Evolutionary conservation across 2,113 vertebrate species (phyloP), one percentile per base, ranked within the genome.

Genomic region (Lepisosteus osseus): DNA sequence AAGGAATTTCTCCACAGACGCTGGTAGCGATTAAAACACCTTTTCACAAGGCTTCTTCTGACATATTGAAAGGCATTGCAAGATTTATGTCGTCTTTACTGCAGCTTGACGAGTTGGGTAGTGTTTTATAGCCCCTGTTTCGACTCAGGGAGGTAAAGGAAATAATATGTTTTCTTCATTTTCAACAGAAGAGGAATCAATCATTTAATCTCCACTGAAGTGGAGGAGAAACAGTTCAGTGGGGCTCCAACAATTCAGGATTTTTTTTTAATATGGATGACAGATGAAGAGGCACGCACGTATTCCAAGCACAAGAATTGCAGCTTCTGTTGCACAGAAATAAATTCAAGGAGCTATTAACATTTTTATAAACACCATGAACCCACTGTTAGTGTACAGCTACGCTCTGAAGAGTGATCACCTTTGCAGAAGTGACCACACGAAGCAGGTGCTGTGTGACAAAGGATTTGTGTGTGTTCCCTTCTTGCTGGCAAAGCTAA

Each of bases 181-280:
- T 78, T 75, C 64, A 66, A 64, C 12, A 2, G 56, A 75, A 65
- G 69, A 62, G 56, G 78, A 79, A 86, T 87, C 80, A 73, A 69
- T 83, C 84, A 75, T 85, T 77, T 83, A 81, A 83, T 83, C 74
- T 72, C 72, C 40, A 29, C 64, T 62, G 71, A 83, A 77, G 76
- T 76, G 79, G 61, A 71, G 72, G 54, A 56, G 43, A 61, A 68
- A 61, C 8, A 29, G 66, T 63, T 67, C 63, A 70, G 73, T 62
- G 2, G 6, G 51, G 69, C 74, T 77, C 29, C 67, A 67, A 44
- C 75, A 79, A 77, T 69, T 51, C 5, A 6, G 5, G 47, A 51
- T 51, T 47, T 47, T 4, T 62, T 62, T 15, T 63, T 70, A 76
- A 55, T 82, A 84, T 82, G 76, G 77, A 74, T 80, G 85, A 84